These are phyloP conservation scores for Crematogaster levior DNA, from an alignment of 2,888 invertebrate species.

Conservation along the genomic window DNA sequence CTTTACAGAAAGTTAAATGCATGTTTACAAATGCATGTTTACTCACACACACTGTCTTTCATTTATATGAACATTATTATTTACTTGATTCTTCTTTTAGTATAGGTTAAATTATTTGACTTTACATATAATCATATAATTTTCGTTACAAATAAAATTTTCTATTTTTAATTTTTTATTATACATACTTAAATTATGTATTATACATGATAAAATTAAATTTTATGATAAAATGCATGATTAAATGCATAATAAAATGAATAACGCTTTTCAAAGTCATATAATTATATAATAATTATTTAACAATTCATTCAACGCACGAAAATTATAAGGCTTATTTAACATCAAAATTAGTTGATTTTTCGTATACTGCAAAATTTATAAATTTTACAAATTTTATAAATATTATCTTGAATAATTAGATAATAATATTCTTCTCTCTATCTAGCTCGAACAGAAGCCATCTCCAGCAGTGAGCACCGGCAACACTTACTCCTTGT, in stretches of 20 bases:
- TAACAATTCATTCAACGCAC: background rate
- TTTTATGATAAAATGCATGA: too few species aligned
- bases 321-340: background rate
- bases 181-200: background rate
- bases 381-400: background rate
- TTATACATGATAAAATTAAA: background rate
- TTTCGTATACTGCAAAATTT: background rate
- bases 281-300: background rate
- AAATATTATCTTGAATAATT: constrained; percentile 3
- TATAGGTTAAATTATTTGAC: background rate
- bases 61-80: too few species aligned
- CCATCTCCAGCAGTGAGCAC: constrained; percentile 80
- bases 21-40: too few species aligned
- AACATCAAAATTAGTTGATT: background rate
- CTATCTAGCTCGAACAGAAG: constrained; percentile 83
- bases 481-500: constrained; percentile 87
- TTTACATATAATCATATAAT: background rate
- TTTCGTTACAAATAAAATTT: background rate
- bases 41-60: background rate
- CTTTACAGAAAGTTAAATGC: background rate
- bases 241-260: too few species aligned
- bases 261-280: background rate
- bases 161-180: background rate
- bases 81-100: background rate
- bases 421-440: constrained; percentile 19